A percentile compares a stretch with the other conserved stretches of the same genome.
Evolutionary conservation across 1,140 invertebrate species (phyloP).

Genomic region (Pararge aegeria): DNA sequence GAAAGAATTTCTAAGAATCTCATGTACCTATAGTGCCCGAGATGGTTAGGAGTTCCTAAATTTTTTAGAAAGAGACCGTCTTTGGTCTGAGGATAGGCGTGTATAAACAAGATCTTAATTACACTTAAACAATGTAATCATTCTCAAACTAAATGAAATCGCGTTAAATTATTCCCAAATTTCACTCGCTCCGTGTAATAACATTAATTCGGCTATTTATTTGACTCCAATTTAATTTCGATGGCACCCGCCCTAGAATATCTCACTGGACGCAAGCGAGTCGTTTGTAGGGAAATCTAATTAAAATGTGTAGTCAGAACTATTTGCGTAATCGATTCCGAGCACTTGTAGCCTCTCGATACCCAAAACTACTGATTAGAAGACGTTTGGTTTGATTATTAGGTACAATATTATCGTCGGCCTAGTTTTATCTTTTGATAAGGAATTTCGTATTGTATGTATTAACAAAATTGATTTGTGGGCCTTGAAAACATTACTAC

Average conservation of each 20-base stretch:
- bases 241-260: constrained; percentile 14
- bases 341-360: constrained; percentile 3
- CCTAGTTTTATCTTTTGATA: no score
- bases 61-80: no score
- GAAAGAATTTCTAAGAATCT: no score
- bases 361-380: neutral
- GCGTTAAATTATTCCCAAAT: neutral
- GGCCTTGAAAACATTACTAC: no score
- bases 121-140: neutral
- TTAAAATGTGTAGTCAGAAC: constrained; percentile 21
- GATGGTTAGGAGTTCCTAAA: no score
- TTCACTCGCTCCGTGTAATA: constrained; percentile 11
- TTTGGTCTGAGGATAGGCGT: no score
- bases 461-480: no score
- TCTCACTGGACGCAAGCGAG: constrained; percentile 16
- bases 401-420: no score
- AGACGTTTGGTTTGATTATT: neutral
- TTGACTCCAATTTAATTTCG: constrained; percentile 27
- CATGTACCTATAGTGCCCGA: no score
- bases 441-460: no score
- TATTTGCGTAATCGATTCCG: constrained; percentile 18
- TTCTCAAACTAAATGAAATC: neutral
- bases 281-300: constrained; percentile 24
- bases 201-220: constrained; percentile 21
- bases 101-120: neutral